These are phyloP conservation scores for Acyrthosiphon pisum DNA, from an alignment of 1,140 invertebrate genomes.

Conservation along the genomic window DNA sequence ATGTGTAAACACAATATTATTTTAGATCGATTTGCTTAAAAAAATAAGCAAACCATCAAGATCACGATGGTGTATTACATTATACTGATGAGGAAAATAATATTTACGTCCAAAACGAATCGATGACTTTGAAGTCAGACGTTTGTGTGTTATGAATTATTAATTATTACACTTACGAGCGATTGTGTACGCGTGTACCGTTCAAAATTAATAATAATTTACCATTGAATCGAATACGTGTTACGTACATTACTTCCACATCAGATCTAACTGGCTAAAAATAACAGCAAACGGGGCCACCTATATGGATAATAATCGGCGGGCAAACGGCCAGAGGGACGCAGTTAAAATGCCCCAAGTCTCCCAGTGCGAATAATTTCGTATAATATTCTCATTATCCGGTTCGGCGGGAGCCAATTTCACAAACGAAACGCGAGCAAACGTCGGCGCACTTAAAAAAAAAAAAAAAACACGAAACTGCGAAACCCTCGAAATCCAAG, in stretches of 20 bases:
- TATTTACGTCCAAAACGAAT: neutral
- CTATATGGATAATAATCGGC: neutral
- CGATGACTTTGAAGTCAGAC: neutral
- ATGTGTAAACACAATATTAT: neutral
- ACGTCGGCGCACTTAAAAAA: neutral
- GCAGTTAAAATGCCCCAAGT: neutral
- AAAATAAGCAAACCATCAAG: neutral
- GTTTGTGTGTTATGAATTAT: neutral
- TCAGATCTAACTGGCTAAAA: neutral
- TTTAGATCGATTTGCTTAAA: neutral
- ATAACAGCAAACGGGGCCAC: neutral
- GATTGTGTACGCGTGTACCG: neutral
- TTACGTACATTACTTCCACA: neutral
- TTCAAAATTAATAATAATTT: neutral
- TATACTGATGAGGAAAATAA: neutral
- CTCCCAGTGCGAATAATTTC: neutral
- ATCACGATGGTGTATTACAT: neutral
- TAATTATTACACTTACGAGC: too few relatives aligned
- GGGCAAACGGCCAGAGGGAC: neutral
- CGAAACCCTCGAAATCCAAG: neutral
- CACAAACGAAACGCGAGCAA: neutral
- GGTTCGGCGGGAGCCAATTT: neutral
- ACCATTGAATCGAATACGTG: neutral
- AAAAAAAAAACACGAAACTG: neutral
- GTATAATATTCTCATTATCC: conserved; percentile 25